Evolutionary conservation across 2,797 vertebrate genomes (phyloP), one percentile per base, ranked within the genome.

Genomic region (Chelon labrosus): DNA sequence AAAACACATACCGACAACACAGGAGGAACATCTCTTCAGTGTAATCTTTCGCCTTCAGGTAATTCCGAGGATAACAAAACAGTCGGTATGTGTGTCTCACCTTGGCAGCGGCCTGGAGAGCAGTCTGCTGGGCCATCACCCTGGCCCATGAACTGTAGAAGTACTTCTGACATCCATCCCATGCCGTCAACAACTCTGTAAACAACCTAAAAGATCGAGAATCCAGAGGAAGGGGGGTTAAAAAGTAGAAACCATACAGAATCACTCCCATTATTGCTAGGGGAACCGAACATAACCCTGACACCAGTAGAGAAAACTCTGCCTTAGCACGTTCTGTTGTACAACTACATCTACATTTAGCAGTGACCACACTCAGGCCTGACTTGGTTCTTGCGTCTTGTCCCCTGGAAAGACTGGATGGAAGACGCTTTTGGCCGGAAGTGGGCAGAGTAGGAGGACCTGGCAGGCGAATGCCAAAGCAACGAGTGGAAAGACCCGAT

Each of bases 161-260:
- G 81, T 99, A 99, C 81, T 96, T 98, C 91, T 99, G 97, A 92
- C 98, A 99, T 27, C 96, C 97, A 16, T 96, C 96, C 97, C 97
- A 99, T 0, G 95, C 92, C 10, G 91, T 89, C 1, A 93, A 73
- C 81, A 99, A 86, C 90, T 98, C 96, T 47, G 91, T 56, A 51
- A 98, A 94, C 78, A 98, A 92, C 88, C 98, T 99, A 61, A 7
- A 81, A 7, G 38, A 71, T 16, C 4, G 11, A 54, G 27, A n/a
- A 16, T 0, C 10, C 5, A 71, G 14, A 38, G 20, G 42, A 38
- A 44, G 7, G 42, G 2, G 51, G 7, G 7, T 35, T 35, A 46
- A 46, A 17, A 7, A 25, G 50, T 6, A 25, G 14, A 22, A 14
- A 16, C 10, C 7, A 46, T 4, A 11, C 8, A 50, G 1, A 22